Evolutionary conservation across 2,888 invertebrate genomes (phyloP), one percentile per base, ranked within the genome.

Genomic region (Calameuta idolon): DNA sequence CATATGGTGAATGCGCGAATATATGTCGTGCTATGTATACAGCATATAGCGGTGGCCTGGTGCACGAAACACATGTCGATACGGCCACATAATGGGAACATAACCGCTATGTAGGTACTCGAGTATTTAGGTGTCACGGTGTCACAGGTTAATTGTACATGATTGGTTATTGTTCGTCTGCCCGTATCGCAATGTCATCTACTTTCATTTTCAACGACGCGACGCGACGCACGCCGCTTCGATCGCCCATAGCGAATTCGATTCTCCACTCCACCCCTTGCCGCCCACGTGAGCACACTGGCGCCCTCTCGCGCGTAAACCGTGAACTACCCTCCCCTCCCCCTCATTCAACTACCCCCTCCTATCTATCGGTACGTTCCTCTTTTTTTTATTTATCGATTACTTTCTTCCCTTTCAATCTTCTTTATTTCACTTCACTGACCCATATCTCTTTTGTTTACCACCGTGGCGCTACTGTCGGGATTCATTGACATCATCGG

Each of bases 81-180:
- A 90, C 88, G 86, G 89, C 89, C 90, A 88, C 90, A 90, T 90
- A 90, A 90, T 90, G 88, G 90, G 89, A 88, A 90, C 90, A 90
- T 90, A 90, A 90, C 90, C 88, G 85, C 87, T 78, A 75, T 80
- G 77, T 81, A 81, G 79, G 78, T 85, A 84, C 82, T 77, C 69
- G 83, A 87, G 87, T 89, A 90, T 90, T 90, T 89, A 87, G 89
- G 88, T 90, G 88, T 89, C 90, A 90, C 84, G 86, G 88, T 90
- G 90, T 90, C 89, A 89, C 86, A 86, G 88, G 89, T 90, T 90
- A 90, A 90, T 90, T 90, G 89, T 87, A 88, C 89, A 88, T 89
- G 88, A 90, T 90, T 90, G 90, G 88, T 90, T 89, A 90, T 89
- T 90, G 90, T 90, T 87, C 85, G 85, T 86, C 86, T 84, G 83